Conservation (phyloP, 2,113 vertebrate genomes). For the Hiodon tergisus region DNA sequence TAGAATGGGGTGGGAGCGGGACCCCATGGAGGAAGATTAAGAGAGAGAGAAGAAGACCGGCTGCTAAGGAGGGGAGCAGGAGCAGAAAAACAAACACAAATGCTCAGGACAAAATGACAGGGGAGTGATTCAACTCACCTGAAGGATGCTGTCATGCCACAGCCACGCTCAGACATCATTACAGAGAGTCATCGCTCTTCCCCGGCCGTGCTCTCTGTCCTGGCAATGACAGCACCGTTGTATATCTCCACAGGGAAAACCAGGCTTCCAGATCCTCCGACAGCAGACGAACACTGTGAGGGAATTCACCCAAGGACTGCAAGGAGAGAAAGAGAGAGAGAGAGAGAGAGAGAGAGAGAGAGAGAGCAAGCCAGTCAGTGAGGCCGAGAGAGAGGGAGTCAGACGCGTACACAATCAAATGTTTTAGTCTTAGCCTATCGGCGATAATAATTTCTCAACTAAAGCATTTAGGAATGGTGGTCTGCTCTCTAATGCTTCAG, state of each 20-base stretch:
- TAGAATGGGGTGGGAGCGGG: not conserved
- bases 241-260: not conserved
- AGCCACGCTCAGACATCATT: constrained; percentile 12
- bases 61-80: not conserved
- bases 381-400: not conserved
- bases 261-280: not conserved
- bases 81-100: not conserved
- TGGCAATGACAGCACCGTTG: not conserved
- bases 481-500: not conserved
- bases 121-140: constrained; percentile 20
- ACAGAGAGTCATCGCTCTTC: constrained; percentile 12
- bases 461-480: not conserved
- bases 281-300: constrained; percentile 5
- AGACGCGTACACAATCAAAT: not conserved
- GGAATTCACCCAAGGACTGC: constrained; percentile 19
- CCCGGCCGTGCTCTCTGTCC: constrained; percentile 14
- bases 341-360: not conserved
- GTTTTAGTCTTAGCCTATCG: constrained; percentile 7
- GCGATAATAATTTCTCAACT: not conserved
- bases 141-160: not conserved
- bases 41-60: not conserved
- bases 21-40: not conserved
- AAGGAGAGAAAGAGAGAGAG: constrained; percentile 13
- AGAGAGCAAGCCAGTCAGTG: not conserved
- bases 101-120: not conserved